Evolutionary conservation across 2,113 vertebrate genomes (phyloP), one percentile per base, ranked within the genome.

Genomic region (Guaruba guarouba): DNA sequence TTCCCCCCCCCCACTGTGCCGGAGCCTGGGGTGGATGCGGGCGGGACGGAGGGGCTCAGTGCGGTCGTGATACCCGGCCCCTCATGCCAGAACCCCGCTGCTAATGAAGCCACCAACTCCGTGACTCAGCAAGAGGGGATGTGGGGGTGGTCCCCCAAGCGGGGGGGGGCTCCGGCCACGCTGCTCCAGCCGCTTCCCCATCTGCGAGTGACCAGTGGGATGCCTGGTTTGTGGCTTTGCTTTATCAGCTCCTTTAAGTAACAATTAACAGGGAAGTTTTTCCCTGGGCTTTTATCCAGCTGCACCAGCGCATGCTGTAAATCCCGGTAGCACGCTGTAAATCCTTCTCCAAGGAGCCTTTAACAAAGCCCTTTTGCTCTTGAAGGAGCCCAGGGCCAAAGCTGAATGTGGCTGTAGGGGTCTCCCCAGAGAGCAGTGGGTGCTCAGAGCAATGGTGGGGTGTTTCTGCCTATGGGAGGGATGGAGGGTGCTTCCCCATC

Each of bases 211-310:
- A 28, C 49, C 24, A 15, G 64, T 2, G 0, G 63, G 59, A 52
- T 1, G 7, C 17, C 13, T 4, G 7, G 13, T 15, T 11, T 35
- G 61, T 39, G 51, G 31, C 44, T 88, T 86, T 35, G 25, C 51
- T 88, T 68, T 66, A 37, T 54, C 46, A 17, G n/a, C 25, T 86
- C 24, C 46, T 70, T 17, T 55, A 44, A 44, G n/a, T 2, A 43
- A 48, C 52, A 85, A 82, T 82, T 91, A 94, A 55, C 19, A 63
- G 57, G 51, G 19, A 97, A 68, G 27, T 79, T 95, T 88, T 78
- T 3, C 9, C 44, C 44, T 22, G 63, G 79, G 67, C 76, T 96
- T 93, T 80, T 67, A 57, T 90, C 82, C 85, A 82, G 29, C 11
- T 33, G 25, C 39, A 18, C 79, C 54, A 55, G 76, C 90, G 61